These are phyloP conservation scores for Hystrix cristata DNA, from an alignment of 2,113 vertebrate species.

Conservation along the genomic window DNA sequence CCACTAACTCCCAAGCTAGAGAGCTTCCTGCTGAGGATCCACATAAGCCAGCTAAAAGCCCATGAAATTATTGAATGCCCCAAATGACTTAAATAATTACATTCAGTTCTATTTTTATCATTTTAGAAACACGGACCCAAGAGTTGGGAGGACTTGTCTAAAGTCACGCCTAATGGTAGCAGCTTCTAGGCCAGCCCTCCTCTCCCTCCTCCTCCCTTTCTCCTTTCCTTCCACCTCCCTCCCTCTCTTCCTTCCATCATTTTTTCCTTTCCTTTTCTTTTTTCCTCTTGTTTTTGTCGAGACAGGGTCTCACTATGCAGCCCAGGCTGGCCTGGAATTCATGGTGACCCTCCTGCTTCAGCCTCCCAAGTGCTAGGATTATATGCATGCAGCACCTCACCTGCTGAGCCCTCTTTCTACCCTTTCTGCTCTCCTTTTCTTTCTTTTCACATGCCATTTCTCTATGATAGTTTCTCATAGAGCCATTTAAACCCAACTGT, in stretches of 20 bases:
- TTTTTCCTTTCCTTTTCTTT: neutral
- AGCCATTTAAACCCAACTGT: neutral
- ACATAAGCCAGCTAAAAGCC: neutral
- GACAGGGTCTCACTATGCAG: neutral
- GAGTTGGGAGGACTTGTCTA: neutral
- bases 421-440: neutral
- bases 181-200: neutral
- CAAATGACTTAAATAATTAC: neutral
- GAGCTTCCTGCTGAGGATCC: neutral
- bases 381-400: neutral
- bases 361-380: neutral
- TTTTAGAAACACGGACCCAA: neutral
- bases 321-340: neutral
- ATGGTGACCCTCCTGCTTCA: neutral
- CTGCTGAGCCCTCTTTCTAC: neutral
- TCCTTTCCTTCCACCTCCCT: neutral
- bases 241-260: neutral
- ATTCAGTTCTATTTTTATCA: neutral
- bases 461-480: neutral
- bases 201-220: neutral
- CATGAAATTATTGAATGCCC: neutral
- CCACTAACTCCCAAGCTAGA: neutral
- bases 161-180: neutral
- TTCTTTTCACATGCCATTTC: slow-evolving; percentile 15
- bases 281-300: neutral